Evolutionary conservation across 37 sponge, comb jelly and placozoan genomes (phyloP), one percentile per base, ranked within the genome.

Genomic region (Aplysina aerophoba): DNA sequence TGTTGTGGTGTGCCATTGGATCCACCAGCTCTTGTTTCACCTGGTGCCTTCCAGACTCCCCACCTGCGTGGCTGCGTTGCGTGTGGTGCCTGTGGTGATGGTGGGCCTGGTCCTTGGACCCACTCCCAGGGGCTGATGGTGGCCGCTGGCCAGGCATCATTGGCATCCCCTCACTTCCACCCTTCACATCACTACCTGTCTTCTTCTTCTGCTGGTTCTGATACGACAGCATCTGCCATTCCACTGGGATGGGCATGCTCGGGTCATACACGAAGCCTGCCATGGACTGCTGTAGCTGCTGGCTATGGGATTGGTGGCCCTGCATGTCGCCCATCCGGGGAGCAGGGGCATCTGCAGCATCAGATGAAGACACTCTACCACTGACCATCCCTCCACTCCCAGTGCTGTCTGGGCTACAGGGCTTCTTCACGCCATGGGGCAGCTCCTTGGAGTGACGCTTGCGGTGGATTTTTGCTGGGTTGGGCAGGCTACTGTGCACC

Each of bases 201-300:
- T 36, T 57, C 40, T 83, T 84, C 55, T 89, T 85, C 86, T 86
- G 69, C 74, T 89, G 81, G 64, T 87, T 90, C 34, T 88, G 60
- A 64, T 75, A 94, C 15, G 91, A 60, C 39, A 90, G 37, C 54
- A 94, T 62, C 81, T 94, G 94, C 44, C 67, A 83, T 28, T 90
- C 73, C 19, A 72, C 35, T 15, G 71, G 69, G 86, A 94, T 94
- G 14, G 94, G 94, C 55, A 94, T 87, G 75, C 85, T 90, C 0
- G 91, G 89, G 59, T 94, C 91, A 54, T 88, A 94, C 20, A 80
- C 88, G 53, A 94, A 94, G 6, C 88, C 94, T 24, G 85, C 79
- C 33, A 75, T 75, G 25, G n/a, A n/a, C n/a, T n/a, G n/a, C n/a
- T 19, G 20, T 28, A 15, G 37, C 15, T 21, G 27, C 72, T 71